phyloP scores from a whole-genome alignment of 2,888 invertebrate genomes.

The Diadromus collaris region DNA sequence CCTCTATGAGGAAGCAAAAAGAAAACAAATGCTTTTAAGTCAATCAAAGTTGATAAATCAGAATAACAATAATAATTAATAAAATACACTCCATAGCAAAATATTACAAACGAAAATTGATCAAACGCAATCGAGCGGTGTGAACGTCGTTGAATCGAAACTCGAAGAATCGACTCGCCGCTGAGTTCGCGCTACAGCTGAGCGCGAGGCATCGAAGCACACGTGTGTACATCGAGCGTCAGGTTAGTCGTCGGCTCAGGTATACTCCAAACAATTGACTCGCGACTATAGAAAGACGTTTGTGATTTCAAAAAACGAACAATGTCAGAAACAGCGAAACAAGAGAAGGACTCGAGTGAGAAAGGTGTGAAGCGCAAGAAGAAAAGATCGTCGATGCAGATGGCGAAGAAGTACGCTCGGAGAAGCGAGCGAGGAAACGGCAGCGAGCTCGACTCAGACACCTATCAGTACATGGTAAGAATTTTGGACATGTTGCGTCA shows the following conservation, averaged over 20 bases:
- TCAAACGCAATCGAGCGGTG: neutral
- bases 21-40: neutral
- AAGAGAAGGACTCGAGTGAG: neutral
- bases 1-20: too few species aligned
- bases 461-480: constrained; percentile 89
- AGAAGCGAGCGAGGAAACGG: constrained; percentile 82
- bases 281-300: neutral
- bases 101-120: neutral
- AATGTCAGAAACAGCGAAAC: constrained; percentile 1
- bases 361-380: constrained; percentile 82
- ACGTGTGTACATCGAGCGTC: neutral
- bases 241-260: neutral
- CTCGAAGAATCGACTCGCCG: neutral
- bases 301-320: neutral
- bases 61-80: neutral
- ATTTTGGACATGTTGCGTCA: constrained; percentile 87
- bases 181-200: neutral
- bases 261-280: neutral
- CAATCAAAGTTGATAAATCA: neutral
- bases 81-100: neutral
- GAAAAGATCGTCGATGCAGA: constrained; percentile 85
- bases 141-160: neutral
- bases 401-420: constrained; percentile 89
- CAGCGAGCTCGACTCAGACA: constrained; percentile 86
- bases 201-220: neutral